A percentile compares a stretch with the other conserved stretches of the same genome.
Conservation (phyloP, 2,113 vertebrate species). For the Anarhynchus alexandrinus region DNA sequence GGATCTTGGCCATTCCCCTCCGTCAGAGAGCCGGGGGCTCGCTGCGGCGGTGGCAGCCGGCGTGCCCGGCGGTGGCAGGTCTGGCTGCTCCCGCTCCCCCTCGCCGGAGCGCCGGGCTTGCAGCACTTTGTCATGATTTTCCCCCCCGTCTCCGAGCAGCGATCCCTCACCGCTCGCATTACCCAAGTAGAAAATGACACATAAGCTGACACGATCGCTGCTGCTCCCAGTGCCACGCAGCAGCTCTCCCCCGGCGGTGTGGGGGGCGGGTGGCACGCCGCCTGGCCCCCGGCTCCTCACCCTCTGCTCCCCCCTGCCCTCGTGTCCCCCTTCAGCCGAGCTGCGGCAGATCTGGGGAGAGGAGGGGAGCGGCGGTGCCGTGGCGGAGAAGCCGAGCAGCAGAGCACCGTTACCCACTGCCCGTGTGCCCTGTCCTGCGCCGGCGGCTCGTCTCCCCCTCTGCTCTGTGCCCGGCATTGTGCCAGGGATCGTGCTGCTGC, state of each 20-base stretch:
- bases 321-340: background rate
- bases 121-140: background rate
- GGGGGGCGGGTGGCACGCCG: background rate
- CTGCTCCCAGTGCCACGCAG: background rate
- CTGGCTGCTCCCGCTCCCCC: background rate
- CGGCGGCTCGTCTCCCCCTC: no score
- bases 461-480: no score
- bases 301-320: no score
- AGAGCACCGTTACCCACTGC: no score
- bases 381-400: no score
- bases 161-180: background rate
- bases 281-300: background rate
- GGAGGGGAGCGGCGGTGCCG: background rate
- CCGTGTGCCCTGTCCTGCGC: no score
- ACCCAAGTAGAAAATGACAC: background rate
- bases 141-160: background rate
- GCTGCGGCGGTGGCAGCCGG: background rate
- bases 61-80: background rate
- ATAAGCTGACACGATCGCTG: background rate
- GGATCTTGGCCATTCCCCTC: background rate
- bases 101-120: background rate
- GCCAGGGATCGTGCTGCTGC: no score
- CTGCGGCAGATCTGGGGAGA: background rate
- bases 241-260: background rate
- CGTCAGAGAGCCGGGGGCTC: background rate